Evolutionary conservation across 1,140 invertebrate genomes (phyloP), one percentile per base, ranked within the genome.

Genomic region (Liolophura sinensis): DNA sequence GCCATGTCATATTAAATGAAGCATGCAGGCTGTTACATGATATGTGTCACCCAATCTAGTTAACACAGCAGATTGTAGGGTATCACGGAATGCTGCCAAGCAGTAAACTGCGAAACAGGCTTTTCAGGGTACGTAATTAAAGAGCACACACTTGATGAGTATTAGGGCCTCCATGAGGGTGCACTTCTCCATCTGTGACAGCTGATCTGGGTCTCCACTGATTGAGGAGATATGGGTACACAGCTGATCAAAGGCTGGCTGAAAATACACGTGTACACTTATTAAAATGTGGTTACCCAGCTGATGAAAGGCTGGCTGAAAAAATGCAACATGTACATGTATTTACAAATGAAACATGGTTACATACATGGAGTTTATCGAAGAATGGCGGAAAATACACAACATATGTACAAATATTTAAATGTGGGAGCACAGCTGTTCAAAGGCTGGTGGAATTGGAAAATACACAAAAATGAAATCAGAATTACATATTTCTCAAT

Each of bases 171-270:
- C 84, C 20, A 77, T 75, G 87, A 95, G 81, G 0, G 92, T 91
- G 25, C 92, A 90, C 72, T 91, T 91, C 84, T 96, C 93, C 86
- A 95, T 89, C 64, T 91, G 91, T 56, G 90, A 92, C n/a, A 95
- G 85, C 71, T 90, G 89, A 58, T 89, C 88, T 0, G 87, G 85
- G 65, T 77, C 89, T 85, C 64, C 88, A 82, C 90, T 87, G 49
- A 93, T 85, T 63, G 87, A 87, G 61, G 89, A 87, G 12, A 92
- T 89, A 67, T 91, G 90, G 0, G 88, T 88, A 76, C 92, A 90
- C 69, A 96, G 90, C 60, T 93, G 89, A 55, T 93, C 91, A 83
- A 95, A 96, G n/a, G 93, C 90, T 7, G 93, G 93, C 75, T 96
- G 82, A 48, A 94, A 84, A 4, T 47, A 20, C 25, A 62, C 7